Evolutionary conservation across 2,797 vertebrate species (phyloP).

Genomic region (Falco concolor): DNA sequence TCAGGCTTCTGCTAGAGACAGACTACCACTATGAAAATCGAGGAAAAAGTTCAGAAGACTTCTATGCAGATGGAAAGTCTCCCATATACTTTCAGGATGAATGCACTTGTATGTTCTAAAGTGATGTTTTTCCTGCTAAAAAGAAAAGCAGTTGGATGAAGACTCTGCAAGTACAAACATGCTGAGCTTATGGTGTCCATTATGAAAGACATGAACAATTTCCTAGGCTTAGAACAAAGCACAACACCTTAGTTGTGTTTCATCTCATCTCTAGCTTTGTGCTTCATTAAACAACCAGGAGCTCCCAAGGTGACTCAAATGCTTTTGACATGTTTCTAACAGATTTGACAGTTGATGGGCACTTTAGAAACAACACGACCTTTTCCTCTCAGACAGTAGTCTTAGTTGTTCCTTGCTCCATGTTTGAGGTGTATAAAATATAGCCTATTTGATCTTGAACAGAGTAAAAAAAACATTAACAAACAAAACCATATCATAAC

Average conservation of each 20-base stretch:
- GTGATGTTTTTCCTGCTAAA: neutral
- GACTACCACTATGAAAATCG: neutral
- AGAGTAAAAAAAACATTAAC: neutral
- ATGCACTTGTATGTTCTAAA: neutral
- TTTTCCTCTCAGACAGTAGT: neutral
- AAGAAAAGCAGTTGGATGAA: neutral
- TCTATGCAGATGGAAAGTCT: neutral
- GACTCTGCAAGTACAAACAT: neutral
- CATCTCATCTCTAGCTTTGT: neutral
- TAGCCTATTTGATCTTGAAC: neutral
- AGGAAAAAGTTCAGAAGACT: neutral
- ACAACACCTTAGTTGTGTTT: neutral
- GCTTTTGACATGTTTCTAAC: neutral
- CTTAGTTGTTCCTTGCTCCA: neutral
- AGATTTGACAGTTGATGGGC: neutral
- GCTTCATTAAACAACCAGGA: neutral
- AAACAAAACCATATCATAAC: neutral
- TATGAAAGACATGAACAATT: neutral
- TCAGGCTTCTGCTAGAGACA: neutral
- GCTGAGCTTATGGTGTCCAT: neutral
- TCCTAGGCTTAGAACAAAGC: neutral
- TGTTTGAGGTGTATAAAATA: constrained; percentile 1
- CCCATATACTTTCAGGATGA: neutral
- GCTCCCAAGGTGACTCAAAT: neutral
- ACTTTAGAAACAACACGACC: neutral